Conservation (phyloP, 2,797 vertebrate genomes). For the Poecilia velifera region DNA sequence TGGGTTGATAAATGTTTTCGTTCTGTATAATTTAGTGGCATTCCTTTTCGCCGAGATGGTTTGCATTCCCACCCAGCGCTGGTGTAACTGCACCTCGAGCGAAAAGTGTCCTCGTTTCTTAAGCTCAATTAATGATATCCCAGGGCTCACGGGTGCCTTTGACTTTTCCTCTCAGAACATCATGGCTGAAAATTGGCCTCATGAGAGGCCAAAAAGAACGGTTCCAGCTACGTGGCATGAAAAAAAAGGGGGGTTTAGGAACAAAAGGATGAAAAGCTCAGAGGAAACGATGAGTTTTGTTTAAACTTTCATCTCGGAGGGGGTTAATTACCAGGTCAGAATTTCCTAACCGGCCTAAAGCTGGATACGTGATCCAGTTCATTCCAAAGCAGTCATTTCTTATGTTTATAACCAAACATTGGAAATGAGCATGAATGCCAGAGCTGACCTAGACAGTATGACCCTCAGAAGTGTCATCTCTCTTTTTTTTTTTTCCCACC, state of each 20-base stretch:
- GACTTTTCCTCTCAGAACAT: slow-evolving; percentile 22
- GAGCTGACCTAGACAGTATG: slow-evolving; percentile 50
- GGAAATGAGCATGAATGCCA: slow-evolving; percentile 31
- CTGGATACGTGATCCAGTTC: slow-evolving; percentile 40
- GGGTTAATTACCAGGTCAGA: slow-evolving; percentile 74
- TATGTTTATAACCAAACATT: slow-evolving; percentile 26
- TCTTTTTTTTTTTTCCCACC: slow-evolving; percentile 1
- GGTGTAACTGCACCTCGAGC: slow-evolving; percentile 51
- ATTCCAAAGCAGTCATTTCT: slow-evolving; percentile 39
- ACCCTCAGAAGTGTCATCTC: slow-evolving; percentile 51
- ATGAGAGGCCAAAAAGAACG: slow-evolving; percentile 12
- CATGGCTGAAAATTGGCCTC: slow-evolving; percentile 39
- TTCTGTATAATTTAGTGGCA: slow-evolving; percentile 58
- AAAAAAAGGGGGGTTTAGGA: slow-evolving; percentile 31
- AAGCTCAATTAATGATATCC: slow-evolving; percentile 49
- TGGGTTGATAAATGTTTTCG: slow-evolving; percentile 32
- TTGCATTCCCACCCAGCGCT: slow-evolving; percentile 51
- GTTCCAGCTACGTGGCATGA: slow-evolving; percentile 31
- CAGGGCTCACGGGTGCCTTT: slow-evolving; percentile 33
- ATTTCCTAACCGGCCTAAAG: slow-evolving; percentile 70
- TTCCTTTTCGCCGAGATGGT: slow-evolving; percentile 26
- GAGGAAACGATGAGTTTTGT: slow-evolving; percentile 43
- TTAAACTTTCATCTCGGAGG: slow-evolving; percentile 53
- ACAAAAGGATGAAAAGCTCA: slow-evolving; percentile 38
- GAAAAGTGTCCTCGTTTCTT: slow-evolving; percentile 46